These are phyloP conservation scores for Sylvilagus floridanus DNA, from an alignment of 2,797 vertebrate species.

Conservation along the genomic window DNA sequence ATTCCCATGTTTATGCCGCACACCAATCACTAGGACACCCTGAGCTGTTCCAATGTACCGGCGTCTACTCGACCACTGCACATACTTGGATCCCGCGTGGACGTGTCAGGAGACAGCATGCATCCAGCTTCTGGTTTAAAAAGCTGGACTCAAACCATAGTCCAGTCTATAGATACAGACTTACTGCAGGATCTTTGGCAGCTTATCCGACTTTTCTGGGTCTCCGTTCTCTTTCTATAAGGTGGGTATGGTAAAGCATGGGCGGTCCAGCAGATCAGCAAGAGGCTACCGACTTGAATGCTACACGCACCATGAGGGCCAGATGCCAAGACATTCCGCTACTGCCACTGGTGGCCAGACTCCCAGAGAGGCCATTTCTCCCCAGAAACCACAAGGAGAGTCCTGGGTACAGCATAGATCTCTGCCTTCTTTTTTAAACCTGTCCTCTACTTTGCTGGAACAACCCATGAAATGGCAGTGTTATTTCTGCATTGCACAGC, in stretches of 20 bases:
- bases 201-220: not conserved
- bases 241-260: not conserved
- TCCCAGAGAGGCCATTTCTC: not conserved
- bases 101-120: not conserved
- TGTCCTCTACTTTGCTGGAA: not conserved
- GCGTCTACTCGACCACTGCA: not conserved
- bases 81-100: not conserved
- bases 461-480: not conserved
- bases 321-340: fast-evolving
- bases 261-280: not conserved
- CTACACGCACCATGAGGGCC: not conserved
- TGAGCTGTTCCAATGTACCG: not conserved
- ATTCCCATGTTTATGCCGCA: not conserved
- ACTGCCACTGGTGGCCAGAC: not conserved
- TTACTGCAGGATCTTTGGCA: not conserved
- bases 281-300: not conserved
- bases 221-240: not conserved
- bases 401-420: not conserved
- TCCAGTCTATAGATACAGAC: not conserved
- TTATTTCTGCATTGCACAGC: not conserved
- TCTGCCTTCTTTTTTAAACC: not conserved
- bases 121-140: not conserved
- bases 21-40: not conserved
- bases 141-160: not conserved
- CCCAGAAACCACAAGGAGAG: not conserved